Evolutionary conservation across 2,797 vertebrate species (phyloP), one percentile per base, ranked within the genome.

Genomic region (Semotilus atromaculatus): DNA sequence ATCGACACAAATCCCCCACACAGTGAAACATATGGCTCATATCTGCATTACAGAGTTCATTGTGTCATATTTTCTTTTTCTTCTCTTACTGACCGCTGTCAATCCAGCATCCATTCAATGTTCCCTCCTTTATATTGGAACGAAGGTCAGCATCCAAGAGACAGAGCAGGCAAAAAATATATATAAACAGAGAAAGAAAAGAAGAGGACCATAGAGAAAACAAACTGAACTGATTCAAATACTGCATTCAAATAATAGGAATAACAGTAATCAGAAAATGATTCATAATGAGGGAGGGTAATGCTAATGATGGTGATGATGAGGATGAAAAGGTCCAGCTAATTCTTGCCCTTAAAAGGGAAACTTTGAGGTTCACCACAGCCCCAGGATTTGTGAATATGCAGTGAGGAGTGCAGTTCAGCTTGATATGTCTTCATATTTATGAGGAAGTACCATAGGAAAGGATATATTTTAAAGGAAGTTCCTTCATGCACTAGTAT

Each of bases 71-170:
- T 83, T 81, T 86, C 81, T 83, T 86, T 90, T 82, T 89, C 87
- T 87, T 92, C 86, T 87, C 93, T 93, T 95, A 95, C 93, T 94
- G 94, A 3, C 94, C 93, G 89, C 94, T 95, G 95, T 96, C 95
- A 87, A 93, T 96, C 95, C 95, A 96, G 93, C 94, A 95, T 92
- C 95, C 94, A 83, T 94, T 96, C 91, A 95, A 92, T 48, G 95
- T 92, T 90, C 94, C 94, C 90, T 93, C 94, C 88, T 88, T 90
- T 88, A 83, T 89, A 93, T 92, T 93, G 92, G 84, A 87, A 88
- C 81, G 86, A 91, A 90, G 90, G 83, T 86, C 90, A 89, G 85
- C 71, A 92, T 91, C 90, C 91, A 29, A 91, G 93, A 92, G 87
- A 88, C 84, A 86, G 89, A 85, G 83, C 75, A 88, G 90, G 90